Conservation (phyloP, 2,888 invertebrate genomes). For the Ceratothoa steindachneri region DNA sequence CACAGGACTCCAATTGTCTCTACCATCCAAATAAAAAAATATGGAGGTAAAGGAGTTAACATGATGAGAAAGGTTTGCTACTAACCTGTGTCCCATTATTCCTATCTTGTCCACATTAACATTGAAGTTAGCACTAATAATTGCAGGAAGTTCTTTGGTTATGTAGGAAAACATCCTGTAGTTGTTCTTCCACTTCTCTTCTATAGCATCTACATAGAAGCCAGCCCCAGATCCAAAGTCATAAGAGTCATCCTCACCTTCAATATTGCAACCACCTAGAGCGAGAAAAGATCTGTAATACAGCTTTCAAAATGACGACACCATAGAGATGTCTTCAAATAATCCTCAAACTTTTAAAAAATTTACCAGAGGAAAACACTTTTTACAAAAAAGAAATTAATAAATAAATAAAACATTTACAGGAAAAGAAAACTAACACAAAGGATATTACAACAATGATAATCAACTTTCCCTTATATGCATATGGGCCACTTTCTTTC, state of each 20-base stretch:
- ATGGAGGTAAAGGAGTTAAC: too few relatives aligned
- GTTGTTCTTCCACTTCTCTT: conserved; percentile 85
- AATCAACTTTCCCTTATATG: too few relatives aligned
- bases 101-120: conserved; percentile 53
- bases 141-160: conserved; percentile 73
- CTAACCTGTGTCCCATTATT: conserved; percentile 57
- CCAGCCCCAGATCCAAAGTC: conserved; percentile 95
- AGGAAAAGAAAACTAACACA: background rate
- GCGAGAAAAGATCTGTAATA: background rate
- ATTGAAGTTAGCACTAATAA: conserved; percentile 73
- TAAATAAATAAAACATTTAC: background rate
- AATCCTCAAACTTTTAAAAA: background rate
- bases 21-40: too few relatives aligned
- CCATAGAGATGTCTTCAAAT: background rate
- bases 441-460: background rate
- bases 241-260: conserved; percentile 85
- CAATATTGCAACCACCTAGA: conserved; percentile 70
- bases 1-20: too few relatives aligned
- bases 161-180: conserved; percentile 94
- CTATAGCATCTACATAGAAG: conserved; percentile 88
- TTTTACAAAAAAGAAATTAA: background rate
- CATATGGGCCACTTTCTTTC: too few relatives aligned
- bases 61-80: too few relatives aligned
- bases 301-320: background rate
- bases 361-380: background rate